These are phyloP conservation scores for Gari tellinella DNA, from an alignment of 2,888 invertebrate species.

Conservation along the genomic window DNA sequence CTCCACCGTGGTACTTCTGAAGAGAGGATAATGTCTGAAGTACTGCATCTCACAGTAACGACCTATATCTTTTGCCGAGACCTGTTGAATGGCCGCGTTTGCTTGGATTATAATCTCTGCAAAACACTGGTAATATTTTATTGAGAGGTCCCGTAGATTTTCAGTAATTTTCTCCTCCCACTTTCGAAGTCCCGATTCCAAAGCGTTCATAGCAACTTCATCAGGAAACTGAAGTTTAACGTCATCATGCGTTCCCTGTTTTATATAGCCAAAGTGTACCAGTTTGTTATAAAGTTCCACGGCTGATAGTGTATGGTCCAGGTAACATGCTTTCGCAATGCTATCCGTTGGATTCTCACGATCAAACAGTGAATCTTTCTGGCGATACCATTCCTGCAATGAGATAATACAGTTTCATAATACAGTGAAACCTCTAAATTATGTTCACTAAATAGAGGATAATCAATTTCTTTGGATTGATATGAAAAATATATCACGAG, in stretches of 20 bases:
- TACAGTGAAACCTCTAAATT: too few relatives aligned
- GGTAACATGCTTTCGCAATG: constrained; percentile 11
- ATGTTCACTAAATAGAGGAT: too few relatives aligned
- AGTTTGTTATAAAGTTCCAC: constrained; percentile 7
- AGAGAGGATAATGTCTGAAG: constrained; percentile 17
- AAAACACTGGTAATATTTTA: constrained; percentile 13
- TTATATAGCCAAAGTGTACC: background rate
- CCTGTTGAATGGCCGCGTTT: constrained; percentile 17
- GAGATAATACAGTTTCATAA: too few relatives aligned
- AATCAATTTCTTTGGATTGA: too few relatives aligned
- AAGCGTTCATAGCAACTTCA: background rate
- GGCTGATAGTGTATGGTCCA: constrained; percentile 6
- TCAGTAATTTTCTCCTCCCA: constrained; percentile 11
- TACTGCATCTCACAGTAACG: constrained; percentile 17
- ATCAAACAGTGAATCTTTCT: background rate
- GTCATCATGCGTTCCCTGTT: background rate
- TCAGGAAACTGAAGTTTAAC: constrained; percentile 12
- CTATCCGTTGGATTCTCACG: constrained; percentile 1
- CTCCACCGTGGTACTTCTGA: background rate
- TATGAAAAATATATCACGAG: too few relatives aligned
- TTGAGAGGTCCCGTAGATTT: constrained; percentile 9
- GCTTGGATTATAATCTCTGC: constrained; percentile 22
- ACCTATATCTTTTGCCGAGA: constrained; percentile 9
- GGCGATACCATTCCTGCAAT: constrained; percentile 32
- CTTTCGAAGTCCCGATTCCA: constrained; percentile 2